A percentile compares a stretch with the other conserved stretches of the same genome.
phyloP scores from a whole-genome alignment of 1,140 invertebrate species.

The Drosophila lacteicornis region DNA sequence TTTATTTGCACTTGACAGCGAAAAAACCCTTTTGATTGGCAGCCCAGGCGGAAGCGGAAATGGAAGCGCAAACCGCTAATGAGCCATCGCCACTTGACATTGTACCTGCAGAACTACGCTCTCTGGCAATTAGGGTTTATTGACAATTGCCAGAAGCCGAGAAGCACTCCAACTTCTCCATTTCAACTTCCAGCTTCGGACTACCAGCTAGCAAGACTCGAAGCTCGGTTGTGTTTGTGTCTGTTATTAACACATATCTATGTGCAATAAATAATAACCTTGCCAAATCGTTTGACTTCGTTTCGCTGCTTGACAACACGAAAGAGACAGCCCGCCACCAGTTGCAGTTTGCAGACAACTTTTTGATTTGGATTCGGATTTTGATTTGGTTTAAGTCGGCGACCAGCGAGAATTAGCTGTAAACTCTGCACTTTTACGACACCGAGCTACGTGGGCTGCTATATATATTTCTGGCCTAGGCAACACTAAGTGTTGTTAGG shows the following conservation, averaged over 20 bases:
- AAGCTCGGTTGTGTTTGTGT: slow-evolving; percentile 23
- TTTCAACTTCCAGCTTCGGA: not conserved
- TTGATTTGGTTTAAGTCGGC: slow-evolving; percentile 1
- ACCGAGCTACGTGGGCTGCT: too few species aligned
- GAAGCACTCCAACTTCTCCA: slow-evolving; percentile 1
- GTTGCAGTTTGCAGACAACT: slow-evolving; percentile 28
- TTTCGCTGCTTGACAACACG: slow-evolving; percentile 64
- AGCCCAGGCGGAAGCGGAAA: slow-evolving; percentile 64
- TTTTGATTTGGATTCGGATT: slow-evolving; percentile 34
- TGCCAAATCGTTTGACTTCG: slow-evolving; percentile 75
- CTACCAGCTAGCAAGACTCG: slow-evolving; percentile 1
- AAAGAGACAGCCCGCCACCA: slow-evolving; percentile 25
- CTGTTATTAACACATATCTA: slow-evolving; percentile 74
- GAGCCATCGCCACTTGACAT: slow-evolving; percentile 64
- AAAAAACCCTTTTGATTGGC: slow-evolving; percentile 24
- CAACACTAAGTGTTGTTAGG: too few species aligned
- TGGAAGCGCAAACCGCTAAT: slow-evolving; percentile 28
- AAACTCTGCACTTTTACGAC: slow-evolving; percentile 54
- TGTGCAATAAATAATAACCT: slow-evolving; percentile 81
- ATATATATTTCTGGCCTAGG: too few species aligned
- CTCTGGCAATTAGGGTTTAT: slow-evolving; percentile 43
- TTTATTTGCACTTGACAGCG: not conserved
- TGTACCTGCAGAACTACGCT: slow-evolving; percentile 39
- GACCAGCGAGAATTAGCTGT: slow-evolving; percentile 38
- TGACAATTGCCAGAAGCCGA: slow-evolving; percentile 33